Percentiles rank a stretch among this genome's conserved stretches.
Evolutionary conservation across 2,888 invertebrate genomes (phyloP).

Genomic region (Mellilla xanthometata): DNA sequence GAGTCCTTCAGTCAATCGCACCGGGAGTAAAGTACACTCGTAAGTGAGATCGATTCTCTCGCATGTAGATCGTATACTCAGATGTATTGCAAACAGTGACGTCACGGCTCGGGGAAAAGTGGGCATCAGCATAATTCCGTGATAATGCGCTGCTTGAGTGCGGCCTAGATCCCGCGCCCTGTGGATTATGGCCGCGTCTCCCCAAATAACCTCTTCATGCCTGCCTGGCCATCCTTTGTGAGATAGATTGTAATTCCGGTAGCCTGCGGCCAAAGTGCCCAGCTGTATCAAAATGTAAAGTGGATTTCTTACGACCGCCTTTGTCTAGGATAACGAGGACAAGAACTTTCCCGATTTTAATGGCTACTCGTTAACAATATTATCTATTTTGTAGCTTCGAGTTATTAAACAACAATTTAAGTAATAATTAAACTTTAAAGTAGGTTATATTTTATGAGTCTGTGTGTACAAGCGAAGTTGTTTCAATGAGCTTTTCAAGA

Average conservation of each 20-base stretch:
- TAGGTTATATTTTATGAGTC: not conserved
- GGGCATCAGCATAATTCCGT: constrained; percentile 75
- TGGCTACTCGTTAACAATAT: constrained; percentile 1
- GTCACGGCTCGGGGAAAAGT: constrained; percentile 47
- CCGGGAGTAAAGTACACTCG: too few species aligned
- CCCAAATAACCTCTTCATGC: constrained; percentile 66
- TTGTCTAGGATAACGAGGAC: constrained; percentile 16
- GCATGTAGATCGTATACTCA: constrained; percentile 10
- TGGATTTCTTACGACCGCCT: constrained; percentile 20
- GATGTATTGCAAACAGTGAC: constrained; percentile 45
- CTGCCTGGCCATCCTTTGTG: constrained; percentile 49
- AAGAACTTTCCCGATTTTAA: constrained; percentile 12
- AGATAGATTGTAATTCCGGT: constrained; percentile 46
- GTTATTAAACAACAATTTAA: too few species aligned
- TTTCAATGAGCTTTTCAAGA: not conserved
- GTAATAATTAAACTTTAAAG: too few species aligned
- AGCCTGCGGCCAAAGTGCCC: constrained; percentile 18
- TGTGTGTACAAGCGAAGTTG: not conserved
- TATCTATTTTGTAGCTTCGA: too few species aligned
- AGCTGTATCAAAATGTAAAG: constrained; percentile 22
- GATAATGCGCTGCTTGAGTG: constrained; percentile 73
- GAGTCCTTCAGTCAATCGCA: too few species aligned
- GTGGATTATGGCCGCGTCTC: constrained; percentile 67
- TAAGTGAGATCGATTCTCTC: too few species aligned
- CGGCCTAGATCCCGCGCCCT: constrained; percentile 63